Percentiles rank a stretch among this genome's conserved stretches.
Evolutionary conservation across 2,113 vertebrate species (phyloP).

Genomic region (Pycnonotus jocosus): DNA sequence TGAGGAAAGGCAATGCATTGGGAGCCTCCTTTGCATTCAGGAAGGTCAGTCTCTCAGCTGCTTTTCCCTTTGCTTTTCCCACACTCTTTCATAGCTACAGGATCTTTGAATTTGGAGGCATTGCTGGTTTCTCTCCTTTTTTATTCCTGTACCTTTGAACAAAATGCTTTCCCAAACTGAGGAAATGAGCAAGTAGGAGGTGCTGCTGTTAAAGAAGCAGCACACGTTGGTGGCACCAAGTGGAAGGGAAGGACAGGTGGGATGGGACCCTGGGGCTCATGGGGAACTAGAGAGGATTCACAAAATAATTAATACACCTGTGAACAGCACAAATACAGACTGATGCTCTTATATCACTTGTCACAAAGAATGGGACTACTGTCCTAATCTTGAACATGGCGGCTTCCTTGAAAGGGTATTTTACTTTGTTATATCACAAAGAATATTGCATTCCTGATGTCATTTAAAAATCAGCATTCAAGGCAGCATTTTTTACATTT

Average conservation of each 20-base stretch:
- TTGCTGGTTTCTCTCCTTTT: not conserved
- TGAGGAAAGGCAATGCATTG: not conserved
- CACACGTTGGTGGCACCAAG: not conserved
- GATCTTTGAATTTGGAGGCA: not conserved
- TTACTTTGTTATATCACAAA: not conserved
- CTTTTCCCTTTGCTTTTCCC: not conserved
- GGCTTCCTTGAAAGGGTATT: not conserved
- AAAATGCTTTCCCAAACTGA: not conserved
- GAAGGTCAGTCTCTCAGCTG: not conserved
- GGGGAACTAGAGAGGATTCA: not conserved
- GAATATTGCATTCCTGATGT: not conserved
- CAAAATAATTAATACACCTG: not conserved
- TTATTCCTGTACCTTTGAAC: not conserved
- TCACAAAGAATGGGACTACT: not conserved
- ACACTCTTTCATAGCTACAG: not conserved
- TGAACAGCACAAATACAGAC: not conserved
- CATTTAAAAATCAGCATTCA: conserved; percentile 1
- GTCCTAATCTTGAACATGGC: not conserved
- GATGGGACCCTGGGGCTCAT: not conserved
- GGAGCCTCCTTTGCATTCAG: not conserved
- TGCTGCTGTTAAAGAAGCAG: not conserved
- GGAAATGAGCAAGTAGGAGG: not conserved
- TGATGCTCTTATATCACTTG: not conserved
- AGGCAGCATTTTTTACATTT: not conserved
- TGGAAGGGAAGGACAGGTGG: not conserved